Conservation (phyloP, 1,140 invertebrate genomes). For the Tigriopus japonicus region DNA sequence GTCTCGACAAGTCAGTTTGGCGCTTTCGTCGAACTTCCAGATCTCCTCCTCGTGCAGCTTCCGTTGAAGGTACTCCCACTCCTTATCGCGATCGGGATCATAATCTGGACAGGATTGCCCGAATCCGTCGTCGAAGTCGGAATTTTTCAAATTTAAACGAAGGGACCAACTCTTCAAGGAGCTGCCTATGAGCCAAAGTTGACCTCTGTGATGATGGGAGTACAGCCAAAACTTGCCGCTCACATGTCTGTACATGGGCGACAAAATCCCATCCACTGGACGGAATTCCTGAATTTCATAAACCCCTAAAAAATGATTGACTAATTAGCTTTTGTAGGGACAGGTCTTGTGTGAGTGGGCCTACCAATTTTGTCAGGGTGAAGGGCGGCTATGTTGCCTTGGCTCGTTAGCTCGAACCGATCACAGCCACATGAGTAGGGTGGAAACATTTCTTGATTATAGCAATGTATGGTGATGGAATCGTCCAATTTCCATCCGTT, state of each 20-base stretch:
- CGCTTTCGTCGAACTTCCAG: not conserved
- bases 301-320: not conserved
- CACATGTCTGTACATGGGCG: not conserved
- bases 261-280: not conserved
- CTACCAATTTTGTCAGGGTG: not conserved
- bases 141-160: not conserved
- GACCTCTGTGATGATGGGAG: not conserved
- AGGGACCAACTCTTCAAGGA: constrained; percentile 1
- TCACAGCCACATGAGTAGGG: not conserved
- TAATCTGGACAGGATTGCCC: not conserved
- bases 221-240: not conserved
- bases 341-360: not conserved
- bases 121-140: not conserved
- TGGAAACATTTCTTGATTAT: not conserved
- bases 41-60: not conserved
- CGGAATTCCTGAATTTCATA: not conserved
- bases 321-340: not conserved
- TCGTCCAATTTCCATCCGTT: not conserved
- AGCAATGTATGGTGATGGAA: not conserved
- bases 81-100: not conserved
- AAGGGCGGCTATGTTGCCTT: not conserved
- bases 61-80: not conserved
- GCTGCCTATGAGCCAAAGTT: constrained; percentile 3
- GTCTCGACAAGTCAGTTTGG: not conserved
- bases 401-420: not conserved